Evolutionary conservation across 1,140 invertebrate species (phyloP).

Genomic region (Coptotermes formosanus): DNA sequence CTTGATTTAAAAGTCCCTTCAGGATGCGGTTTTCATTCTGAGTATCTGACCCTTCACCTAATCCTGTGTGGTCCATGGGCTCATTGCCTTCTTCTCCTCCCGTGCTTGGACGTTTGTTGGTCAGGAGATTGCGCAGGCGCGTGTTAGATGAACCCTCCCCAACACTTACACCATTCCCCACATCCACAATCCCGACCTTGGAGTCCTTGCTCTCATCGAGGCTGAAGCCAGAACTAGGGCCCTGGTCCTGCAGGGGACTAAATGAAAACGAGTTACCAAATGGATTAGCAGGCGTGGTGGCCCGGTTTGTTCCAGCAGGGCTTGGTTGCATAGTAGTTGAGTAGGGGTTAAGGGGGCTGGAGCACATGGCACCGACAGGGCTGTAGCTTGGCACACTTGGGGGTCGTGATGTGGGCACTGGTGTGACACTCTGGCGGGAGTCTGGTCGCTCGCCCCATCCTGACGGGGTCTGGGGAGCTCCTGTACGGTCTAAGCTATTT

Average conservation of each 20-base stretch:
- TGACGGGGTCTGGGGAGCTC: slow-evolving; percentile 32
- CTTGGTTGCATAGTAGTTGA: slow-evolving; percentile 50
- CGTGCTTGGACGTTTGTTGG: slow-evolving; percentile 53
- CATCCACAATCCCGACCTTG: slow-evolving; percentile 37
- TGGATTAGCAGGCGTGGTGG: slow-evolving; percentile 45
- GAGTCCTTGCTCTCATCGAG: slow-evolving; percentile 40
- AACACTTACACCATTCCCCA: slow-evolving; percentile 35
- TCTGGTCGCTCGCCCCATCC: slow-evolving; percentile 51
- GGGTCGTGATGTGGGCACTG: slow-evolving; percentile 52
- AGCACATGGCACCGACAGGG: slow-evolving; percentile 50
- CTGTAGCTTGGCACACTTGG: slow-evolving; percentile 52
- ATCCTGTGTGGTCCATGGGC: slow-evolving; percentile 34
- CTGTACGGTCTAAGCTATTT: slow-evolving; percentile 38
- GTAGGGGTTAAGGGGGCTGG: slow-evolving; percentile 47
- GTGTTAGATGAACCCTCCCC: slow-evolving; percentile 25
- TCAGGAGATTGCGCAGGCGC: slow-evolving; percentile 63
- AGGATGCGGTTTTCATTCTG: slow-evolving; percentile 62
- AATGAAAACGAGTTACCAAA: slow-evolving; percentile 58
- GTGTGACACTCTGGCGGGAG: slow-evolving; percentile 55
- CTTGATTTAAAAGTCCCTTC: slow-evolving; percentile 77
- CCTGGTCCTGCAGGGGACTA: slow-evolving; percentile 55
- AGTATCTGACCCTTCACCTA: slow-evolving; percentile 45
- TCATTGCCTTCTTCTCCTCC: slow-evolving; percentile 45
- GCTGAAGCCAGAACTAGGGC: slow-evolving; percentile 20
- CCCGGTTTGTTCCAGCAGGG: slow-evolving; percentile 51